phyloP scores from a whole-genome alignment of 2,113 vertebrate species.

The Litocranius walleri region DNA sequence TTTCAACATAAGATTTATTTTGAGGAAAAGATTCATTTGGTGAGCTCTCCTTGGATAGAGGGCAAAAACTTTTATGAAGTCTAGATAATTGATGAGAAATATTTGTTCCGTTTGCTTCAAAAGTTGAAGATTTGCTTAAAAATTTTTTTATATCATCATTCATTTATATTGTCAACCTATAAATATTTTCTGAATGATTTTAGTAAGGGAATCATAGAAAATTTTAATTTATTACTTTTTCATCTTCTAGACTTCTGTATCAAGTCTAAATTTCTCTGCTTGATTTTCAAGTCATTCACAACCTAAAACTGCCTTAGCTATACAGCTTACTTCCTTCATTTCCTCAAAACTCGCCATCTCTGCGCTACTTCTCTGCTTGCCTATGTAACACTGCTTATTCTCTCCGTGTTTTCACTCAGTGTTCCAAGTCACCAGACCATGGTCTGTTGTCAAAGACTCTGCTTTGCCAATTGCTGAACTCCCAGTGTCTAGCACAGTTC shows the following conservation, averaged over 20 bases:
- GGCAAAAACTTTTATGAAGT: neutral
- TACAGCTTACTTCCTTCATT: neutral
- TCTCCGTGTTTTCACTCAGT: neutral
- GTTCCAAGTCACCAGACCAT: neutral
- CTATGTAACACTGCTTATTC: neutral
- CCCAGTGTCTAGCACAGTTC: neutral
- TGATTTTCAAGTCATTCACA: neutral
- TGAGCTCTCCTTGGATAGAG: neutral
- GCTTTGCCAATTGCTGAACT: neutral
- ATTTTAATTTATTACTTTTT: neutral
- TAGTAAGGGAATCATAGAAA: neutral
- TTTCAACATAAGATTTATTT: neutral
- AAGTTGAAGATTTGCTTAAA: neutral
- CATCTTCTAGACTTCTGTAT: neutral
- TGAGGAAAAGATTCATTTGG: neutral
- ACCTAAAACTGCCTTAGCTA: neutral
- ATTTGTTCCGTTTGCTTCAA: neutral
- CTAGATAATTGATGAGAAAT: neutral
- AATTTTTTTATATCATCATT: neutral
- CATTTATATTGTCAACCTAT: neutral
- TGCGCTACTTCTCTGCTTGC: neutral
- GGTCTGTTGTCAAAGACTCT: neutral
- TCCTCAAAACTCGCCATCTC: neutral
- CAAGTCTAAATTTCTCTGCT: neutral
- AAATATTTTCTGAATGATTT: conserved; percentile 29